A percentile compares a stretch with the other conserved stretches of the same genome.
Evolutionary conservation across 1,140 invertebrate species (phyloP).

Genomic region (Papilio dardanus): DNA sequence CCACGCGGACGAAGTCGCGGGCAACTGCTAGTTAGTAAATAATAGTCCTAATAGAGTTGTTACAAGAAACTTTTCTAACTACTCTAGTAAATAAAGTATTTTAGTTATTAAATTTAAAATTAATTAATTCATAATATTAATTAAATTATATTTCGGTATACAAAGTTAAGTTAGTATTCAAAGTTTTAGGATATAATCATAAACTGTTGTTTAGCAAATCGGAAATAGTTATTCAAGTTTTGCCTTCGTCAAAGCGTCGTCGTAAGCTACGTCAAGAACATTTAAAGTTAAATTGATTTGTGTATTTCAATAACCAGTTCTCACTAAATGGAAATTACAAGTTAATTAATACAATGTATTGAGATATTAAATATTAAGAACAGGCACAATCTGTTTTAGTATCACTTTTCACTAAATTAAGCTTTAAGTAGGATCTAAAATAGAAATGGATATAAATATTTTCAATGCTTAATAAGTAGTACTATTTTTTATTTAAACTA

Average conservation of each 20-base stretch:
- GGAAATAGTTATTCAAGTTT: constrained; percentile 34
- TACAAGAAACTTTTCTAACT: background rate
- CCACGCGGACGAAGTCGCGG: too few species aligned
- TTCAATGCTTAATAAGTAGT: too few species aligned
- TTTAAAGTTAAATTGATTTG: constrained; percentile 33
- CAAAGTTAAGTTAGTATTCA: constrained; percentile 3
- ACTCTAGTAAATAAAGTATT: background rate
- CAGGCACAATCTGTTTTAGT: background rate
- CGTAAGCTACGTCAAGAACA: constrained; percentile 1
- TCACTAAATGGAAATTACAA: background rate
- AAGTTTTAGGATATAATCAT: constrained; percentile 8
- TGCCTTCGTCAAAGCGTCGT: constrained; percentile 24
- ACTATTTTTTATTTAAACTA: too few species aligned
- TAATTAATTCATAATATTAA: too few species aligned
- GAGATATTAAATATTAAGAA: background rate
- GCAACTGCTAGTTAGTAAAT: too few species aligned
- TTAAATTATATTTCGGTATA: background rate
- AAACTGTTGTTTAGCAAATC: constrained; percentile 19
- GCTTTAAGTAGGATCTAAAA: background rate
- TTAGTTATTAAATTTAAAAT: background rate
- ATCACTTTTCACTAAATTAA: too few species aligned
- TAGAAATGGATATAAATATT: too few species aligned
- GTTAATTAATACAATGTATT: background rate
- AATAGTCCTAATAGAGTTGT: too few species aligned
- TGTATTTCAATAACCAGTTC: constrained; percentile 23